These are phyloP conservation scores for Casuarius casuarius DNA, from an alignment of 2,113 vertebrate genomes.

Conservation along the genomic window DNA sequence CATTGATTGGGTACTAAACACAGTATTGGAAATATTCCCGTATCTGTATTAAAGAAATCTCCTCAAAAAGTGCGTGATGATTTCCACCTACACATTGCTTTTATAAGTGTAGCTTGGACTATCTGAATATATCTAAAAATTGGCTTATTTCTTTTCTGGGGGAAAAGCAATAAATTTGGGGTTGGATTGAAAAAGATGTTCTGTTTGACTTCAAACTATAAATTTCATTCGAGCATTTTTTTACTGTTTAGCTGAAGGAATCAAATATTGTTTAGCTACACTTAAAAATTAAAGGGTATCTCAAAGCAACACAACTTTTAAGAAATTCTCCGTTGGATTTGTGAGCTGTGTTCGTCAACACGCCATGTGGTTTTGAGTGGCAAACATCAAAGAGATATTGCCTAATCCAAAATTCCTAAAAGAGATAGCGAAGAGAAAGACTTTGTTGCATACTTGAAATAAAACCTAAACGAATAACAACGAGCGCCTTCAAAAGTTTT, in stretches of 20 bases:
- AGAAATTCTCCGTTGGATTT: neutral
- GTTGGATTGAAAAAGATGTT: neutral
- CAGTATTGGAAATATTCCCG: slow-evolving; percentile 3
- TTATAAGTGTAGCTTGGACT: neutral
- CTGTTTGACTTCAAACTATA: neutral
- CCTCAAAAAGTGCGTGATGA: neutral
- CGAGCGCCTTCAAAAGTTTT: neutral
- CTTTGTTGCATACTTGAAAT: neutral
- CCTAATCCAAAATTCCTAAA: neutral
- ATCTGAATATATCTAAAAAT: neutral
- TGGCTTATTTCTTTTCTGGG: neutral
- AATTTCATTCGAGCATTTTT: neutral
- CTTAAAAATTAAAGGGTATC: neutral
- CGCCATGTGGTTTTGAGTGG: neutral
- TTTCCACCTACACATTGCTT: neutral
- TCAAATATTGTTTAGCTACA: neutral
- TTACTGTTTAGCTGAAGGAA: neutral
- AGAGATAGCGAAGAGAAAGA: neutral
- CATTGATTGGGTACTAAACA: neutral
- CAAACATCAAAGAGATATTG: neutral
- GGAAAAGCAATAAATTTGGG: neutral
- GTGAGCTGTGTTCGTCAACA: neutral
- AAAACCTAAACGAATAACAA: neutral
- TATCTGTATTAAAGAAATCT: neutral
- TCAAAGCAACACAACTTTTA: neutral